A percentile compares a stretch with the other conserved stretches of the same genome.
phyloP scores from a whole-genome alignment of 2,113 vertebrate genomes.

The Malurus elegans region DNA sequence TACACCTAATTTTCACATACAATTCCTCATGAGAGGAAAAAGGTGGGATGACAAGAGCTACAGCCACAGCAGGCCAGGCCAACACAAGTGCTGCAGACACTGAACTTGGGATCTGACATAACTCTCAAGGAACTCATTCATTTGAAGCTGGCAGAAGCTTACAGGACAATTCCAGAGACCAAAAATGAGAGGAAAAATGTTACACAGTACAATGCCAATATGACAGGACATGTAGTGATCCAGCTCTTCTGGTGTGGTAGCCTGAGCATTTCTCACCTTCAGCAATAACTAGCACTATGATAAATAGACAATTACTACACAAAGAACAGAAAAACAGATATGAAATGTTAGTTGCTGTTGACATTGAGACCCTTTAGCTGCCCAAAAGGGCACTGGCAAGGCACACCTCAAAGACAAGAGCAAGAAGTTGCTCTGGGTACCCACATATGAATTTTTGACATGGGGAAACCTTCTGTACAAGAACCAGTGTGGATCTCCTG shows the following conservation, averaged over 20 bases:
- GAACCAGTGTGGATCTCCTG: background rate
- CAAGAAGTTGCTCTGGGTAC: background rate
- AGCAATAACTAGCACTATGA: background rate
- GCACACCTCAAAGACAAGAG: background rate
- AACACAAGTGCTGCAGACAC: background rate
- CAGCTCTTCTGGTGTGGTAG: background rate
- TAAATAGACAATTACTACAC: background rate
- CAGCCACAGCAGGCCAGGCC: background rate
- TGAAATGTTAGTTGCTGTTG: background rate
- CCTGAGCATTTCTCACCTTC: background rate
- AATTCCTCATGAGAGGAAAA: background rate
- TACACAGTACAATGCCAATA: background rate
- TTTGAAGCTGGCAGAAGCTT: background rate
- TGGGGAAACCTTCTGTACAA: background rate
- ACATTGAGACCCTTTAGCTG: background rate
- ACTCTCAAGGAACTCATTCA: background rate
- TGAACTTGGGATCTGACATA: background rate
- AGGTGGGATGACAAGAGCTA: background rate
- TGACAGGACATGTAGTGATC: background rate
- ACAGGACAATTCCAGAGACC: background rate
- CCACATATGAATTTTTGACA: background rate
- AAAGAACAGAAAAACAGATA: constrained; percentile 1
- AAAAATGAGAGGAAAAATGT: background rate
- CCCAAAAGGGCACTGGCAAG: background rate
- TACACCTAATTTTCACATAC: background rate